Conservation (phyloP, 2,888 invertebrate species). For the Ferrisia virgata region DNA sequence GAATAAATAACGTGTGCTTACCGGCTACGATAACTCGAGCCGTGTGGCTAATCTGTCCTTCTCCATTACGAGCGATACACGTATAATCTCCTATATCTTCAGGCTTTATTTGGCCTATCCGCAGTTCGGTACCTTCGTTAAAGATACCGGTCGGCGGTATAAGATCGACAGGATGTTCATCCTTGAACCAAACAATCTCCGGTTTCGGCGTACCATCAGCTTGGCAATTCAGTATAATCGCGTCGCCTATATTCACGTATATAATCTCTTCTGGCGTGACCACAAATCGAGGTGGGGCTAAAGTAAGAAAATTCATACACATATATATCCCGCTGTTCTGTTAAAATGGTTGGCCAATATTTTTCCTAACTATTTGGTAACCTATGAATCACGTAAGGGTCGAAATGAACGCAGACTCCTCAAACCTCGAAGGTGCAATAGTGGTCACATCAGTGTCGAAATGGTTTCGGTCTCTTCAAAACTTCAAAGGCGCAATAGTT, state of each 20-base stretch:
- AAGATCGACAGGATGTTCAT: slow-evolving; percentile 85
- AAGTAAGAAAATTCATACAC: background rate
- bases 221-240: slow-evolving; percentile 92
- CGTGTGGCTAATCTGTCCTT: slow-evolving; percentile 93
- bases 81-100: slow-evolving; percentile 96
- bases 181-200: slow-evolving; percentile 94
- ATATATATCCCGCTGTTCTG: background rate
- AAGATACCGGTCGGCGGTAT: slow-evolving; percentile 85
- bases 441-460: too few species aligned
- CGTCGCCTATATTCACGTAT: slow-evolving; percentile 94
- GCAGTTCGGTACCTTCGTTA: slow-evolving; percentile 89
- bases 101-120: slow-evolving; percentile 86
- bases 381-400: too few species aligned
- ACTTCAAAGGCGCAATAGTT: too few species aligned
- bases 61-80: slow-evolving; percentile 91
- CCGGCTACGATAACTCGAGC: slow-evolving; percentile 93
- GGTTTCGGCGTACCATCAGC: slow-evolving; percentile 95
- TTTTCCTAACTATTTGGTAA: too few species aligned
- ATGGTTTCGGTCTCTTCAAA: too few species aligned
- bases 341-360: background rate
- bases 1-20: too few species aligned
- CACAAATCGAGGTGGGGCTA: slow-evolving; percentile 89
- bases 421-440: too few species aligned
- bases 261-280: slow-evolving; percentile 93
- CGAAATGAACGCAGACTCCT: too few species aligned